Conservation (phyloP, 2,113 vertebrate species). For the Pogonocichla stellata region DNA sequence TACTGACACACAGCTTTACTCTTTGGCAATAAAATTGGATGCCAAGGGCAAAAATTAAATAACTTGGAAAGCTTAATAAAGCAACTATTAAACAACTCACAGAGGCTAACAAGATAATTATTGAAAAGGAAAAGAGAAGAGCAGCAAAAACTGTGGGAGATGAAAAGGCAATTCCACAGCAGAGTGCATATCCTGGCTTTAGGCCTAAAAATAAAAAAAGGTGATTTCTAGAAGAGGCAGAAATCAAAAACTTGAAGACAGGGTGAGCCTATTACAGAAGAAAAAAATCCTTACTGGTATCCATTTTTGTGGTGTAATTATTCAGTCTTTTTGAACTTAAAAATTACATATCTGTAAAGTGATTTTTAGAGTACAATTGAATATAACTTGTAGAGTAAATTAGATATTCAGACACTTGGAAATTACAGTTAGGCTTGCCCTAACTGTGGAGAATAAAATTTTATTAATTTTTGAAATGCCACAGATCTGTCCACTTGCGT, state of each 20-base stretch:
- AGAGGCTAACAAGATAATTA: constrained; percentile 36
- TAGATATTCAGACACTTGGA: not conserved
- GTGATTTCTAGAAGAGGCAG: not conserved
- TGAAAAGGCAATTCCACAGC: constrained; percentile 10
- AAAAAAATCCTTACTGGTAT: not conserved
- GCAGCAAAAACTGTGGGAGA: not conserved
- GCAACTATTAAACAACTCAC: constrained; percentile 18
- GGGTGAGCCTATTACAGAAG: not conserved
- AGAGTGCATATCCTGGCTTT: not conserved
- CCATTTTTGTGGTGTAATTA: not conserved
- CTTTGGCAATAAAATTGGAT: constrained; percentile 49
- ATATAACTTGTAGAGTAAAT: not conserved
- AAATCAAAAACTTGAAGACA: not conserved
- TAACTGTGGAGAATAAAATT: not conserved
- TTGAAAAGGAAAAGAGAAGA: constrained; percentile 1
- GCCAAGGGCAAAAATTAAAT: constrained; percentile 52
- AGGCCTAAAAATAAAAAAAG: not conserved
- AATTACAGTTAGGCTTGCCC: not conserved
- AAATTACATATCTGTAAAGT: not conserved
- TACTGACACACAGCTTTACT: constrained; percentile 13
- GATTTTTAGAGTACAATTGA: not conserved
- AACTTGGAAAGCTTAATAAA: constrained; percentile 50
- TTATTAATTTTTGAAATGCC: not conserved
- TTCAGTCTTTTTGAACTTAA: not conserved
- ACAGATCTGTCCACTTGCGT: not conserved